Conservation (phyloP, 2,797 vertebrate species). For the Ctenopoma multispine region DNA sequence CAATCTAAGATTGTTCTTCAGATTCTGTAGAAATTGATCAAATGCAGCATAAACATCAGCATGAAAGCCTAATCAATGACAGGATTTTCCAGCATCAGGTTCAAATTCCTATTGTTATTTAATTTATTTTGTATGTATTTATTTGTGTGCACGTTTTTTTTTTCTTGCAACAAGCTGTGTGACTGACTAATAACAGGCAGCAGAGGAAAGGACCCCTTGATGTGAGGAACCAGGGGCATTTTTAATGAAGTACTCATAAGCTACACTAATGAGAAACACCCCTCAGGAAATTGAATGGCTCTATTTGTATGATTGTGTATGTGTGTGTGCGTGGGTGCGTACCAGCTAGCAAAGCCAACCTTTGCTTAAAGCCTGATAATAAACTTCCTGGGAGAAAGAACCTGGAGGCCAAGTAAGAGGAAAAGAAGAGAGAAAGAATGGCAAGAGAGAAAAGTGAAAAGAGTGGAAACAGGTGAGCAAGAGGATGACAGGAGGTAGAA, state of each 20-base stretch:
- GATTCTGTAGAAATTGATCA: not conserved
- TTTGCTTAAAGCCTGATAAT: slow-evolving; percentile 60
- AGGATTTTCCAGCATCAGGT: not conserved
- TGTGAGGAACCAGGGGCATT: slow-evolving; percentile 38
- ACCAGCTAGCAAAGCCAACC: slow-evolving; percentile 23
- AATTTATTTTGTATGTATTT: slow-evolving; percentile 10
- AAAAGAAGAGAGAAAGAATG: slow-evolving; percentile 12
- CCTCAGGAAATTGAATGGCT: slow-evolving; percentile 35
- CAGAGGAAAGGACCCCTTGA: slow-evolving; percentile 33
- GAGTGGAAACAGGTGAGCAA: slow-evolving; percentile 12
- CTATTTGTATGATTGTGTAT: slow-evolving; percentile 5
- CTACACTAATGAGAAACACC: slow-evolving; percentile 53
- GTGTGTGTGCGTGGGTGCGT: slow-evolving; percentile 1
- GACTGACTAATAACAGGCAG: slow-evolving; percentile 40
- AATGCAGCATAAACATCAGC: not conserved
- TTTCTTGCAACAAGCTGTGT: slow-evolving; percentile 29
- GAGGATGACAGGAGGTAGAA: slow-evolving; percentile 22
- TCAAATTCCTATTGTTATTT: not conserved
- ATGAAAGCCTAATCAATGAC: not conserved
- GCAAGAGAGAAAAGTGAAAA: not conserved
- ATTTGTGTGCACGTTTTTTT: slow-evolving; percentile 8
- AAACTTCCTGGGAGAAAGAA: slow-evolving; percentile 37
- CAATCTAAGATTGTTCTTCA: too few species aligned
- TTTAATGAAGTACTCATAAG: slow-evolving; percentile 41
- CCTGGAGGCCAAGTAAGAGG: slow-evolving; percentile 6